Conservation (phyloP, 2,797 vertebrate genomes). For the Megalops cyprinoides region DNA sequence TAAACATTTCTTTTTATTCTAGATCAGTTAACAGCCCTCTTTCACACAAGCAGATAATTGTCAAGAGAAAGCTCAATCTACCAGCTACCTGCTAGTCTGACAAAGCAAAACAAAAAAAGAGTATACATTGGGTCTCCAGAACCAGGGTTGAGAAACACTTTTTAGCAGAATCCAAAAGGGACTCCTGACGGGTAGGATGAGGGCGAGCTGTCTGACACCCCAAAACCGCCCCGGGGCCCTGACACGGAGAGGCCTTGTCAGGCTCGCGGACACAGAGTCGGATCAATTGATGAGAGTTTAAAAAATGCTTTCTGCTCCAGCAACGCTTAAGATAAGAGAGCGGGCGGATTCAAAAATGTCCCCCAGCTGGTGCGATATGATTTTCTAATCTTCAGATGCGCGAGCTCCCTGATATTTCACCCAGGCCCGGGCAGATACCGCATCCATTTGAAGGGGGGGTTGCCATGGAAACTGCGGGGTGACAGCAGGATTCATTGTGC, state of each 20-base stretch:
- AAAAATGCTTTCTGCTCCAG: conserved; percentile 5
- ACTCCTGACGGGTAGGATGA: neutral
- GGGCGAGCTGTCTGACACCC: neutral
- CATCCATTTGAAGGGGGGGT: conserved; percentile 25
- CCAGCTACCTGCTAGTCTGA: neutral
- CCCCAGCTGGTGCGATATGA: conserved; percentile 21
- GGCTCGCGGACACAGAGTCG: neutral
- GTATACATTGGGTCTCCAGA: neutral
- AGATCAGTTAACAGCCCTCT: neutral
- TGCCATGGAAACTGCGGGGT: conserved; percentile 37
- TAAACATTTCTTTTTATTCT: no score
- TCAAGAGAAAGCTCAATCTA: neutral
- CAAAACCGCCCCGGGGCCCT: neutral
- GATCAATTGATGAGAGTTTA: conserved; percentile 28
- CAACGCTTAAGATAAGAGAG: conserved; percentile 27
- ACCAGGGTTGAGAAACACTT: neutral
- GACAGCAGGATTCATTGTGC: conserved; percentile 23
- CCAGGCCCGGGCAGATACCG: conserved; percentile 22
- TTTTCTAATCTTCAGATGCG: conserved; percentile 38
- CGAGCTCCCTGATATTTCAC: conserved; percentile 24
- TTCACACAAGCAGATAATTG: neutral
- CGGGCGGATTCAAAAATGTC: conserved; percentile 30
- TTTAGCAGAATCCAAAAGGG: neutral
- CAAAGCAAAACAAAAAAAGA: neutral
- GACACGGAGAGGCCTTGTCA: conserved; percentile 20